phyloP scores from a whole-genome alignment of 2,113 vertebrate species.

The Nothoprocta perdicaria region DNA sequence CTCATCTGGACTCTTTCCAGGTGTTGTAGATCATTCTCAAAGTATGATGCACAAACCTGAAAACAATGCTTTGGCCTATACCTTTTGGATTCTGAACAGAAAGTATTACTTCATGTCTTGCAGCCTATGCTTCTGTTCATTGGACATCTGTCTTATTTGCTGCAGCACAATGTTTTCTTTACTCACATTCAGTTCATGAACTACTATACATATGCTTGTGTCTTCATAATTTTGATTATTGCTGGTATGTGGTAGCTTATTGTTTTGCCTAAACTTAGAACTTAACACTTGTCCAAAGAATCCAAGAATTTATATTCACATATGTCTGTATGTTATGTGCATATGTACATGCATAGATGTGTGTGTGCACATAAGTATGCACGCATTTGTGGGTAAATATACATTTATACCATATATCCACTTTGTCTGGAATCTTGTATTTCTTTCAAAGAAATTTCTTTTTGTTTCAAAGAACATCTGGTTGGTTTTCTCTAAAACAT shows the following conservation, averaged over 20 bases:
- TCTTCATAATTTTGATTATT: background rate
- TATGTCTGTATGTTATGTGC: accelerated
- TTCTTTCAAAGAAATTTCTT: background rate
- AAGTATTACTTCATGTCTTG: background rate
- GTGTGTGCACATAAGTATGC: too few relatives aligned
- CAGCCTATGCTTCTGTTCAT: background rate
- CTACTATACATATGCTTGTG: background rate
- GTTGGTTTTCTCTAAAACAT: background rate
- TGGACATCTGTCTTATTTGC: background rate
- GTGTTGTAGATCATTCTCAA: background rate
- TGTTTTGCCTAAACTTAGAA: background rate
- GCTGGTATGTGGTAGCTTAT: background rate
- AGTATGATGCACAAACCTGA: background rate
- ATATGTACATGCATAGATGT: background rate
- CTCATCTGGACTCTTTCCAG: background rate
- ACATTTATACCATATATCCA: background rate
- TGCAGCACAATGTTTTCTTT: background rate
- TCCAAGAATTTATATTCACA: background rate
- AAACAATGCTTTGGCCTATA: background rate
- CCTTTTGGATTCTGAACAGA: background rate
- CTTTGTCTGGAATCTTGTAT: background rate
- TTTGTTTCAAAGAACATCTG: background rate
- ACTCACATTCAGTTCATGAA: background rate
- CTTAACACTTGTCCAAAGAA: accelerated
- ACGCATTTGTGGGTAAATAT: too few relatives aligned